These are phyloP conservation scores for Hetaerina titia DNA, from an alignment of 2,888 invertebrate genomes.

Conservation along the genomic window DNA sequence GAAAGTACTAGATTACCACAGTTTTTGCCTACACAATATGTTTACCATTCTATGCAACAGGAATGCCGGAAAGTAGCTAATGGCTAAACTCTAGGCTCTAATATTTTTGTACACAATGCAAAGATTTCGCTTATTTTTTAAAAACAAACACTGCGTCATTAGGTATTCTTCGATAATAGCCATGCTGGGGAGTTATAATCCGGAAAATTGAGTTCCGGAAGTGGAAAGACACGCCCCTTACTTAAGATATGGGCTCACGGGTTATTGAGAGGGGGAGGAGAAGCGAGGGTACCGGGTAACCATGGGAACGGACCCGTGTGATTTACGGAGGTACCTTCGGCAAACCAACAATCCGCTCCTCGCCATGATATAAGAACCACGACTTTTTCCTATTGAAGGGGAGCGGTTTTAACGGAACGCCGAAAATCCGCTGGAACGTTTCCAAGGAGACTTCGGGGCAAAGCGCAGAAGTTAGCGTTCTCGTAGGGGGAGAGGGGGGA, in stretches of 20 bases:
- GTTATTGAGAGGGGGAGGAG: not conserved
- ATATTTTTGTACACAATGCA: too few relatives aligned
- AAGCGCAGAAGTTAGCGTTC: not conserved
- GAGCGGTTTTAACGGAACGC: not conserved
- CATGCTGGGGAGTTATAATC: not conserved
- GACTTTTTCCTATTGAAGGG: not conserved
- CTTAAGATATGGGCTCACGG: not conserved
- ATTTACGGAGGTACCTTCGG: not conserved
- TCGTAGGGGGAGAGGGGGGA: not conserved
- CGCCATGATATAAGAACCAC: not conserved
- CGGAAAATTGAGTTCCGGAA: not conserved
- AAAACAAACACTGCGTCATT: not conserved
- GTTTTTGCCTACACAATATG: too few relatives aligned
- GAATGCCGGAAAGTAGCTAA: too few relatives aligned
- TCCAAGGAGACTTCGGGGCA: not conserved
- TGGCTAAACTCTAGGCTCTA: too few relatives aligned
- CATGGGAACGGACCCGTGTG: not conserved
- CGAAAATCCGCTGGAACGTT: not conserved
- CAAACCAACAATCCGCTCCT: not conserved
- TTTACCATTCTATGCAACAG: too few relatives aligned
- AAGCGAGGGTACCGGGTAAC: not conserved
- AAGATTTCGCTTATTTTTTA: not conserved
- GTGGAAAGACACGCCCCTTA: not conserved
- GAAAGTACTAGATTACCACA: too few relatives aligned
- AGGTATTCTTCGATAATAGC: not conserved